These are phyloP conservation scores for Atherinomorus stipes DNA, from an alignment of 2,113 vertebrate genomes.

Conservation along the genomic window DNA sequence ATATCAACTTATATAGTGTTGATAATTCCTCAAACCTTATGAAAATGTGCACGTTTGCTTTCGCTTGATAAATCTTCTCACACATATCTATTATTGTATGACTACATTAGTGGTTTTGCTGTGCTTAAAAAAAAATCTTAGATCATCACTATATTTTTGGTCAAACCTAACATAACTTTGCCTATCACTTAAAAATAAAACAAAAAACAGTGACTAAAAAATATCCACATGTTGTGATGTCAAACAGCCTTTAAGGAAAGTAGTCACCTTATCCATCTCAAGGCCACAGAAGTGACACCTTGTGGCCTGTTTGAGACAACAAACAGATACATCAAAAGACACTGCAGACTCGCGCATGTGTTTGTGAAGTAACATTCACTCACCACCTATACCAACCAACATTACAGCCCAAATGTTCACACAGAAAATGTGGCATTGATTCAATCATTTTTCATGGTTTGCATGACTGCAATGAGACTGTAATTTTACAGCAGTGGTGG, in stretches of 20 bases:
- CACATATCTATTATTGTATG: no score
- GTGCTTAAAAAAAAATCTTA: background rate
- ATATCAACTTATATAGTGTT: background rate
- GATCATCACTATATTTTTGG: background rate
- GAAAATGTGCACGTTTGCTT: no score
- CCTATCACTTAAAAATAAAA: background rate
- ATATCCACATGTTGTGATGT: background rate
- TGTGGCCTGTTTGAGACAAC: background rate
- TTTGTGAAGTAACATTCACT: constrained; percentile 25
- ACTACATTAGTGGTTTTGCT: no score
- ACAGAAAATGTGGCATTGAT: constrained; percentile 20
- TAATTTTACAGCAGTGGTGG: constrained; percentile 11
- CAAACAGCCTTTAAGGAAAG: constrained; percentile 12
- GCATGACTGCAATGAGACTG: constrained; percentile 18
- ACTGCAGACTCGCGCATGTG: constrained; percentile 17
- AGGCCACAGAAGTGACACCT: background rate
- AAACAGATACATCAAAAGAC: constrained; percentile 28
- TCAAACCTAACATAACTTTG: background rate
- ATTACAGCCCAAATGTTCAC: constrained; percentile 32
- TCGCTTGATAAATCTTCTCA: no score
- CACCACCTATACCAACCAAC: constrained; percentile 22
- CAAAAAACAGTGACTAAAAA: background rate
- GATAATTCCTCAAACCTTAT: background rate
- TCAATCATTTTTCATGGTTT: constrained; percentile 30
- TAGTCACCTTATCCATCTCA: background rate